Evolutionary conservation across 2,113 vertebrate genomes (phyloP).

Genomic region (Reinhardtius hippoglossoides): DNA sequence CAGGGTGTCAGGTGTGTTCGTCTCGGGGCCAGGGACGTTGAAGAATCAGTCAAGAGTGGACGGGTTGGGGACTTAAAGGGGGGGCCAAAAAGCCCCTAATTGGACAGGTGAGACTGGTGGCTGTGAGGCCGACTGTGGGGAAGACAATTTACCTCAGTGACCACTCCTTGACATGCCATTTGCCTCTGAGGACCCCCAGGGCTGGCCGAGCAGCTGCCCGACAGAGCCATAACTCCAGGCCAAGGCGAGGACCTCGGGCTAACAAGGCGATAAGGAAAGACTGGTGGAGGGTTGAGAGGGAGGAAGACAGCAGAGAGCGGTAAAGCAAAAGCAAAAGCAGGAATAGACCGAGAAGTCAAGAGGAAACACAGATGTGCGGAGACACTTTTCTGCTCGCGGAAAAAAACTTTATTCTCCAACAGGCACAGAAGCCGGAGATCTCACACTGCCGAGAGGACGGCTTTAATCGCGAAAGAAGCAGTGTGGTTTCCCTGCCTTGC

Average conservation of each 20-base stretch:
- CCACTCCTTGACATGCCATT: slow-evolving; percentile 82
- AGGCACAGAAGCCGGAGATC: slow-evolving; percentile 57
- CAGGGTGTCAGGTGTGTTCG: slow-evolving; percentile 61
- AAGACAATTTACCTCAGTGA: slow-evolving; percentile 72
- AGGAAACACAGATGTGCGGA: slow-evolving; percentile 53
- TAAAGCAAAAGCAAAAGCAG: slow-evolving; percentile 54
- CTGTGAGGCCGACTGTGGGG: slow-evolving; percentile 45
- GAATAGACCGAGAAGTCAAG: slow-evolving; percentile 60
- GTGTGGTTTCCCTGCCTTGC: slow-evolving; percentile 58
- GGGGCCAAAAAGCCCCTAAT: slow-evolving; percentile 77
- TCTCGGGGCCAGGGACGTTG: slow-evolving; percentile 54
- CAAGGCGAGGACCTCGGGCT: slow-evolving; percentile 69
- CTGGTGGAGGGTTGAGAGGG: slow-evolving; percentile 36
- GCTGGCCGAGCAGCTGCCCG: slow-evolving; percentile 75
- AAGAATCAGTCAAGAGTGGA: slow-evolving; percentile 57
- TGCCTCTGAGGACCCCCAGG: slow-evolving; percentile 80
- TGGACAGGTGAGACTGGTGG: slow-evolving; percentile 78
- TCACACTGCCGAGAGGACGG: slow-evolving; percentile 57
- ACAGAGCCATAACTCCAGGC: slow-evolving; percentile 77
- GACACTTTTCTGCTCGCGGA: slow-evolving; percentile 56
- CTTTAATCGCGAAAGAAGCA: slow-evolving; percentile 74
- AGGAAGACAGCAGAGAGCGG: slow-evolving; percentile 37
- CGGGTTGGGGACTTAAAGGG: slow-evolving; percentile 61
- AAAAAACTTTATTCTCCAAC: slow-evolving; percentile 73
- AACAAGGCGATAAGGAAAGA: slow-evolving; percentile 72